Conservation (phyloP, 1,140 invertebrate species). For the Drosophila lacteicornis region DNA sequence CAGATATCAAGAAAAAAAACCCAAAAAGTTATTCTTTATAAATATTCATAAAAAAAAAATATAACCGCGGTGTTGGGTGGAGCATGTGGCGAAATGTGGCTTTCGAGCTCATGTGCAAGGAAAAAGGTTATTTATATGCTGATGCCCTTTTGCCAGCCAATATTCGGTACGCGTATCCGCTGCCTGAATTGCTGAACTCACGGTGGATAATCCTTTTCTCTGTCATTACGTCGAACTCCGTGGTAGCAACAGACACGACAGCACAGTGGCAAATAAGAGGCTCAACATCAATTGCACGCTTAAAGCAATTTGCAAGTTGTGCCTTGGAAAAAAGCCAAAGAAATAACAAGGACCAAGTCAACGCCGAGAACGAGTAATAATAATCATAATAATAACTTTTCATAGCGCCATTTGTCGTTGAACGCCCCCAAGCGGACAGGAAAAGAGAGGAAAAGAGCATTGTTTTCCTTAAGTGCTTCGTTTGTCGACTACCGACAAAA, state of each 20-base stretch:
- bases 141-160: conserved; percentile 39
- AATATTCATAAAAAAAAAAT: conserved; percentile 35
- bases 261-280: conserved; percentile 1
- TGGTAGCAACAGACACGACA: conserved; percentile 1
- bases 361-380: conserved; percentile 36
- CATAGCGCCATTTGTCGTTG: conserved; percentile 63
- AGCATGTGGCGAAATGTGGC: conserved; percentile 3
- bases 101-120: conserved; percentile 18
- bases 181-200: neutral
- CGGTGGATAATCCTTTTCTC: conserved; percentile 50
- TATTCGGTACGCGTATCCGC: neutral
- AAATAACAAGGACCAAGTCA: conserved; percentile 26
- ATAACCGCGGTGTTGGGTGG: neutral
- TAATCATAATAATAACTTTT: conserved; percentile 74
- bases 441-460: conserved; percentile 4
- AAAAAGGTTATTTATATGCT: conserved; percentile 62
- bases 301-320: conserved; percentile 69
- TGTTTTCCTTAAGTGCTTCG: neutral
- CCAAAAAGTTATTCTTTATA: conserved; percentile 11
- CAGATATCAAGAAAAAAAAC: neutral
- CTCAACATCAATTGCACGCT: conserved; percentile 54
- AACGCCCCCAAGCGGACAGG: conserved; percentile 26
- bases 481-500: neutral
- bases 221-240: neutral
- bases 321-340: conserved; percentile 1